phyloP scores from a whole-genome alignment of 2,888 invertebrate species.

The Cosmia trapezina region DNA sequence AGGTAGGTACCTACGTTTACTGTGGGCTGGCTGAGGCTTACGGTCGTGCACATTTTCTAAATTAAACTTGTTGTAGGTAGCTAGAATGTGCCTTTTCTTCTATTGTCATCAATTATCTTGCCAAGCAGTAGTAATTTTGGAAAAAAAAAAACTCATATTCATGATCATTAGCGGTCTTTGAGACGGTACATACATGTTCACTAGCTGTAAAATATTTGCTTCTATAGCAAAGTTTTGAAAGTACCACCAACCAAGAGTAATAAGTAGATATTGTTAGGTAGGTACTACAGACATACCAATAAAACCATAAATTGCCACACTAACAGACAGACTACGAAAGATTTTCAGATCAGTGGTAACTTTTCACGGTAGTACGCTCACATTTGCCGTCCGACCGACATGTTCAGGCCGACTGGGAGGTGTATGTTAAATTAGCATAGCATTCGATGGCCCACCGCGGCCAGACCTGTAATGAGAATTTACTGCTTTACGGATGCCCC shows the following conservation, averaged over 20 bases:
- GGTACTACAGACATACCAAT: background rate
- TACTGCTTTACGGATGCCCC: slow-evolving; percentile 73
- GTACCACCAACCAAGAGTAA: background rate
- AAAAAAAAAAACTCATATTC: background rate
- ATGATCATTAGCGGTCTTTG: background rate
- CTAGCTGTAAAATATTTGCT: background rate
- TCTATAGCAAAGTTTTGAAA: background rate
- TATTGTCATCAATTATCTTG: background rate
- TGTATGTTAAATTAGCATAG: slow-evolving; percentile 84
- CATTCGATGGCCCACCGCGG: slow-evolving; percentile 78
- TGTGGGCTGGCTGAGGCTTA: background rate
- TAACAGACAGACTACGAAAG: slow-evolving; percentile 1
- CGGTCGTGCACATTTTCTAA: slow-evolving; percentile 1
- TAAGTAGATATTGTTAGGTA: background rate
- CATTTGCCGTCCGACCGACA: slow-evolving; percentile 36
- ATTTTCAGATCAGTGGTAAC: slow-evolving; percentile 18
- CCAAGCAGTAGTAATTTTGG: background rate
- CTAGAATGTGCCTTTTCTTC: background rate
- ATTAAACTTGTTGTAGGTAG: background rate
- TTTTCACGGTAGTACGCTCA: slow-evolving; percentile 30
- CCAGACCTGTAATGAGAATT: slow-evolving; percentile 79
- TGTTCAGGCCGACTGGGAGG: slow-evolving; percentile 64
- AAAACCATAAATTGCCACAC: background rate
- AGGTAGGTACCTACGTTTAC: too few relatives aligned
- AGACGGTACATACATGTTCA: too few relatives aligned